Evolutionary conservation across 2,797 vertebrate species (phyloP).

Genomic region (Paguma larvata): DNA sequence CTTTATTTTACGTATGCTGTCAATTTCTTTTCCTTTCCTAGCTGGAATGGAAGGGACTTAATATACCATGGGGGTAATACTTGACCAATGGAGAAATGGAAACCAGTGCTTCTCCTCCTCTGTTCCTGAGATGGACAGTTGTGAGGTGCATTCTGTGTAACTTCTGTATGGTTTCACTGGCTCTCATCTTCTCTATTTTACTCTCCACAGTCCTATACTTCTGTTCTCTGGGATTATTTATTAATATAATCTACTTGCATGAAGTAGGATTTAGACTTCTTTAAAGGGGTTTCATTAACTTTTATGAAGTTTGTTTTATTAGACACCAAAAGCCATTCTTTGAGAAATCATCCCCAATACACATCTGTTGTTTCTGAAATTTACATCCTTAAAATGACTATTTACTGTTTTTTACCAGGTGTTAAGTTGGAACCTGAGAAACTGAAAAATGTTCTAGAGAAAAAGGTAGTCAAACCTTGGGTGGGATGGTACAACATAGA

Average conservation of each 20-base stretch:
- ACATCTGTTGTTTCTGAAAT: background rate
- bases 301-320: constrained; percentile 20
- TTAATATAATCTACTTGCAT: background rate
- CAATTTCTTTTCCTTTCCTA: background rate
- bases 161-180: background rate
- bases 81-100: background rate
- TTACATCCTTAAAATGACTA: background rate
- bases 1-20: background rate
- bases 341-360: background rate
- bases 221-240: background rate
- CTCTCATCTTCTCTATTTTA: background rate
- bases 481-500: background rate
- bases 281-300: background rate
- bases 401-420: background rate
- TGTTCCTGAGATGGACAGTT: background rate
- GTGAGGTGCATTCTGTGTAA: background rate
- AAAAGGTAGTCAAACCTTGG: background rate
- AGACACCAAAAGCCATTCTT: background rate
- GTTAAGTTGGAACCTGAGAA: background rate
- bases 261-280: background rate
- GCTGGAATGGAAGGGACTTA: background rate
- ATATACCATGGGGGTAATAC: background rate
- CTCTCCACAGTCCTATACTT: background rate
- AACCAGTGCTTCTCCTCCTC: background rate
- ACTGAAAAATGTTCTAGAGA: background rate